These are phyloP conservation scores for Chinchilla lanigera DNA, from an alignment of 2,113 vertebrate genomes.

Conservation along the genomic window DNA sequence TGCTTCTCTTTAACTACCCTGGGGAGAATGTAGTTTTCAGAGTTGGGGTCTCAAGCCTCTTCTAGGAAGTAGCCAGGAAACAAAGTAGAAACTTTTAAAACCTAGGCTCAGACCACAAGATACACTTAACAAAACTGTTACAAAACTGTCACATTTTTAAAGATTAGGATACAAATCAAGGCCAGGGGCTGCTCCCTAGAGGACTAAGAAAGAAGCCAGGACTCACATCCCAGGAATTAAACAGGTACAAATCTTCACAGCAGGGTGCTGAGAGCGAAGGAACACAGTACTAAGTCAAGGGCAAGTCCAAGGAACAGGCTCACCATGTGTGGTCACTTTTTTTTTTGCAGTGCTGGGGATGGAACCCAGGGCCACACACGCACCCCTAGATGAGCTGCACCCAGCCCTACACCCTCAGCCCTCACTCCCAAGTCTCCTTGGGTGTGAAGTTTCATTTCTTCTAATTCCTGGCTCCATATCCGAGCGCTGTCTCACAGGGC, in stretches of 20 bases:
- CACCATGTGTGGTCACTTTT: background rate
- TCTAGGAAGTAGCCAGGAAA: background rate
- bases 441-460: slow-evolving; percentile 23
- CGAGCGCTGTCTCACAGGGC: background rate
- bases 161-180: background rate
- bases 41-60: background rate
- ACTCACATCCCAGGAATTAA: slow-evolving; percentile 37
- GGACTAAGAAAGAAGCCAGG: background rate
- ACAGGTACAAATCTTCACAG: background rate
- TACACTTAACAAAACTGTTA: background rate
- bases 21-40: slow-evolving; percentile 4
- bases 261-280: background rate
- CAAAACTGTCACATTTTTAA: background rate
- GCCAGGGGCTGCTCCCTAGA: background rate
- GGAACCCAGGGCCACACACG: background rate
- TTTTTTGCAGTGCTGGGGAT: background rate
- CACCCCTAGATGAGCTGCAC: no score
- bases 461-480: slow-evolving; percentile 22
- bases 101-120: background rate
- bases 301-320: slow-evolving; percentile 9
- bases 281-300: background rate
- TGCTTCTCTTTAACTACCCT: background rate
- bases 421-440: background rate
- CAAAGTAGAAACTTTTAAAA: slow-evolving; percentile 17
- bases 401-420: background rate